Base-by-base conservation (phyloP, 1,140 invertebrate species). In the Caerostris extrusa region DNA sequence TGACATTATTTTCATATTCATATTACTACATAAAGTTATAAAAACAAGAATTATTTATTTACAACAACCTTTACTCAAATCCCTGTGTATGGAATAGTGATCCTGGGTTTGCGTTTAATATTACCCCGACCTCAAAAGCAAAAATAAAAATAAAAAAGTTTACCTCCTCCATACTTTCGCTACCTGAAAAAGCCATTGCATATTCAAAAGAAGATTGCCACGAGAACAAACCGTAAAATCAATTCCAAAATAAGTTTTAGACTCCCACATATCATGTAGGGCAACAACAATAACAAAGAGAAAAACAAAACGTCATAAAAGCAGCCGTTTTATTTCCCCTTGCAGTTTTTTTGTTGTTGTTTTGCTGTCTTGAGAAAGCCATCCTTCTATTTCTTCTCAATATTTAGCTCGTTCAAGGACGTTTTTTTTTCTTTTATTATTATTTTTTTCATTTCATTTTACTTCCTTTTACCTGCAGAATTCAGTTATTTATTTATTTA, bases 171-270 rank as follows among this genome's bases (percentile, higher is more conserved):
- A 50, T 50, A 77, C 34, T 77, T 77, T 77, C 34, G 71, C 53
- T 77, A 77, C 71, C 71, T 7, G 71, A 53, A 77, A 53, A 77
- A 77, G 71, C 71, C 71, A 53, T 77, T 50, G 71, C 71, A 77
- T 77, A 77, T 77, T 77, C 34, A 77, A n/a, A 53, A 77, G 71
- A 77, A 77, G 50, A 77, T 77, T 77, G 71, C 71, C 14, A 8
- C 5, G 7, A 77, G 71, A 77, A 77, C 71, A 77, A 77, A 34
- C 71, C 19, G 34, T 77, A 77, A 77, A 77, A 53, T 77, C 71
- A 77, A 77, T 77, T 77, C 71, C 71, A 77, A 77, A 77, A 50
- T 77, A 77, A 77, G 71, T 77, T 77, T 77, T 77, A 77, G 71
- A 50, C 71, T 53, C 34, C 71, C 34, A 77, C 71, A 53, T 77